These are phyloP conservation scores for Lophura nycthemera DNA, from an alignment of 2,113 vertebrate genomes.

Conservation along the genomic window DNA sequence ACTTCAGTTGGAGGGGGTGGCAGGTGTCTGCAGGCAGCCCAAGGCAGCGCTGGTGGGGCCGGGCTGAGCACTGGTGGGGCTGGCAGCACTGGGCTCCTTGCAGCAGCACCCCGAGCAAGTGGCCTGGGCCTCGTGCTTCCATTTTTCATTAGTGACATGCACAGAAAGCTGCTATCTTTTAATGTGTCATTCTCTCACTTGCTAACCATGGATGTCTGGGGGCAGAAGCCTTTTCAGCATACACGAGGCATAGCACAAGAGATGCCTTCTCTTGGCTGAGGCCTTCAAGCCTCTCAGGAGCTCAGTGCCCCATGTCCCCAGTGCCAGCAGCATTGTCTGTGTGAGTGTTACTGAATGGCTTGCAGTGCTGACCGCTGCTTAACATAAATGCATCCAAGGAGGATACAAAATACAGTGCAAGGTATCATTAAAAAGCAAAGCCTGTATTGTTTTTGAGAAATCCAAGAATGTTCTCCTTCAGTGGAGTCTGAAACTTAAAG, in stretches of 20 bases:
- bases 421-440: background rate
- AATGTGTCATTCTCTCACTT: accelerated
- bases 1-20: background rate
- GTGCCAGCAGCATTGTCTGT: too few species aligned
- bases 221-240: background rate
- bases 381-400: background rate
- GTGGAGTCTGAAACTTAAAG: accelerated
- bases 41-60: accelerated
- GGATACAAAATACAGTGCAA: accelerated
- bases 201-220: background rate
- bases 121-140: background rate
- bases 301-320: background rate
- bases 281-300: background rate
- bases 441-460: background rate
- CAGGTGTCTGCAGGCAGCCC: background rate
- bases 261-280: accelerated
- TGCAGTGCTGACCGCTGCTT: background rate
- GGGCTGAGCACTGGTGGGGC: background rate
- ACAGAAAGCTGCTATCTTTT: background rate
- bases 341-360: background rate
- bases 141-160: background rate
- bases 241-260: accelerated
- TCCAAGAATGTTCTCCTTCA: accelerated
- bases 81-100: background rate
- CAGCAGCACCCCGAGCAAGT: accelerated